phyloP scores from a whole-genome alignment of 1,140 invertebrate species.

The Thereuonema tuberculata region DNA sequence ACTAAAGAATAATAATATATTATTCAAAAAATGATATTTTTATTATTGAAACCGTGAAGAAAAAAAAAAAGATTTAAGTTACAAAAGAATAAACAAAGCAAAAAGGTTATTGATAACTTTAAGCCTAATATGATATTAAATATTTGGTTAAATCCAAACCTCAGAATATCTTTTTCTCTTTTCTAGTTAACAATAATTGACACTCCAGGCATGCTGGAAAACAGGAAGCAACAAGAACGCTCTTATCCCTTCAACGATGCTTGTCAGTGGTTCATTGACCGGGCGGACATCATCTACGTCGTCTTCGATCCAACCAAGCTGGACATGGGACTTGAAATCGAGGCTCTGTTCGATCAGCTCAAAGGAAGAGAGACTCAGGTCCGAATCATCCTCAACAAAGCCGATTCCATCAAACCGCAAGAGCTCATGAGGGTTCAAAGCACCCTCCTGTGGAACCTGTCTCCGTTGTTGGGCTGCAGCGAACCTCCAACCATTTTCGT shows the following conservation, averaged over 20 bases:
- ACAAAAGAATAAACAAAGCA: no score
- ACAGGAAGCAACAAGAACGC: constrained; percentile 79
- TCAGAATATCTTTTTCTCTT: no score
- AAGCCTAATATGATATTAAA: no score
- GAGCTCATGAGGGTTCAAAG: constrained; percentile 86
- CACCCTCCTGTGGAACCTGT: constrained; percentile 89
- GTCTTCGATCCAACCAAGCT: constrained; percentile 90
- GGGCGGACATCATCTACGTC: constrained; percentile 86
- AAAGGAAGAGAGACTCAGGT: constrained; percentile 78
- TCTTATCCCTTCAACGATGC: constrained; percentile 90
- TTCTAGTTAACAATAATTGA: constrained; percentile 84
- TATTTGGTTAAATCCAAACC: no score
- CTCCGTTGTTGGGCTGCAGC: constrained; percentile 78
- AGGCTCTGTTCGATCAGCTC: constrained; percentile 80
- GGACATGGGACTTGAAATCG: constrained; percentile 85
- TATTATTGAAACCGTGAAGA: no score
- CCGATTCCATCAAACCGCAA: constrained; percentile 80
- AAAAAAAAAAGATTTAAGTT: no score
- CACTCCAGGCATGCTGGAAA: constrained; percentile 88
- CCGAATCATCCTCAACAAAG: constrained; percentile 86
- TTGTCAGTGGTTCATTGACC: constrained; percentile 91
- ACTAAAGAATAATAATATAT: no score
- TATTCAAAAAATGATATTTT: no score
- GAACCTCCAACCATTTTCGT: constrained; percentile 78
- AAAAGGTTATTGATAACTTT: no score